Evolutionary conservation across 2,888 invertebrate genomes (phyloP).

Genomic region (Nomada fucata): DNA sequence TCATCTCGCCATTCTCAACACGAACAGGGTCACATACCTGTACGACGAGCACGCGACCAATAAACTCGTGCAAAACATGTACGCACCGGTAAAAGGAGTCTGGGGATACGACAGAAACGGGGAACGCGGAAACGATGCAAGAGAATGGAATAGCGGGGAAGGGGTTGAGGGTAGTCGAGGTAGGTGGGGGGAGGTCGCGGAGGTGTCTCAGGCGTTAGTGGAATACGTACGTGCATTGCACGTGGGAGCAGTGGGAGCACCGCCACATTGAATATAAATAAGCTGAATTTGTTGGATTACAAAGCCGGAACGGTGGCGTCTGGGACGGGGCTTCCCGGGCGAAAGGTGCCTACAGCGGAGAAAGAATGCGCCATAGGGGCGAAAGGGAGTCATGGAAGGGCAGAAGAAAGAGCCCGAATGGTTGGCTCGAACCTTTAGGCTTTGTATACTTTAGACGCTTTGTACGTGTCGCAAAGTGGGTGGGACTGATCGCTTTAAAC

Average conservation of each 20-base stretch:
- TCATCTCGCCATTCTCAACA: slow-evolving; percentile 57
- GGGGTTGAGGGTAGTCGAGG: slow-evolving; percentile 8
- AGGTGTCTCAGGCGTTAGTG: slow-evolving; percentile 67
- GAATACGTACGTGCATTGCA: slow-evolving; percentile 74
- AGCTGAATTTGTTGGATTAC: slow-evolving; percentile 76
- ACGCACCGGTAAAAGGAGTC: slow-evolving; percentile 64
- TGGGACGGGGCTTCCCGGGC: not conserved
- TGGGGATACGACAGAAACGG: not conserved
- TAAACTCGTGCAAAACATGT: slow-evolving; percentile 71
- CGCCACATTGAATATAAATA: slow-evolving; percentile 75
- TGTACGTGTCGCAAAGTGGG: slow-evolving; percentile 74
- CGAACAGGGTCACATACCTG: slow-evolving; percentile 63
- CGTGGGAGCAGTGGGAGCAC: slow-evolving; percentile 66
- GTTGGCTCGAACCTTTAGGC: slow-evolving; percentile 58
- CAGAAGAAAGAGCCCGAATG: slow-evolving; percentile 57
- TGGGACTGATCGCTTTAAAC: slow-evolving; percentile 75
- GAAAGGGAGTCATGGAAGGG: not conserved
- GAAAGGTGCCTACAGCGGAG: slow-evolving; percentile 31
- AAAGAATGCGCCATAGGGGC: slow-evolving; percentile 19
- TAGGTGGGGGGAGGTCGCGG: slow-evolving; percentile 14
- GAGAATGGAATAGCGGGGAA: not conserved
- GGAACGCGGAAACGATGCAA: not conserved
- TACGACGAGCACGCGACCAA: slow-evolving; percentile 69
- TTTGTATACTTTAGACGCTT: slow-evolving; percentile 71
- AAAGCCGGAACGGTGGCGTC: slow-evolving; percentile 65